Conservation (phyloP, 2,797 vertebrate species). For the Cynopterus sphinx region DNA sequence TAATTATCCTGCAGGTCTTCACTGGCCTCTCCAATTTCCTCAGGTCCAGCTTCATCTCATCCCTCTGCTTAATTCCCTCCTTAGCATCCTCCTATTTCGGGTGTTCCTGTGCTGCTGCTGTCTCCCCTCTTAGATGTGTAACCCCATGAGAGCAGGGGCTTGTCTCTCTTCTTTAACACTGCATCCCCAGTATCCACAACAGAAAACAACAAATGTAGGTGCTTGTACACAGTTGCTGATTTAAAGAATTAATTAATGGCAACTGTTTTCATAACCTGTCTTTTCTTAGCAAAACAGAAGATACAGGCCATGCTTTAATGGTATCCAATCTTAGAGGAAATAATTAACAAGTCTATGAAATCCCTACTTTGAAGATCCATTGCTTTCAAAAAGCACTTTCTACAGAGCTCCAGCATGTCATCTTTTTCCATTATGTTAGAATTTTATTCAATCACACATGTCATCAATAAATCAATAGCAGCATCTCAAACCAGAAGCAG, state of each 20-base stretch:
- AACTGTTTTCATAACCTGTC: not conserved
- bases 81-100: not conserved
- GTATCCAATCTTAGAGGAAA: not conserved
- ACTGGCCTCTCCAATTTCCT: not conserved
- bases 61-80: not conserved
- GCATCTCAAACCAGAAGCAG: not conserved
- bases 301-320: not conserved
- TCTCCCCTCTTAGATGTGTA: not conserved
- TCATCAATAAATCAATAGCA: constrained; percentile 20
- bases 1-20: not conserved
- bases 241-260: not conserved
- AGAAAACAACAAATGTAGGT: not conserved
- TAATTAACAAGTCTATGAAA: not conserved
- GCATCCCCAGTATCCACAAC: not conserved
- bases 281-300: not conserved
- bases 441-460: not conserved
- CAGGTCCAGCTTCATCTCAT: not conserved
- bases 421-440: not conserved
- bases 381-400: not conserved
- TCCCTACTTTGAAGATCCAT: not conserved
- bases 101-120: not conserved
- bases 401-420: not conserved
- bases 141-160: not conserved
- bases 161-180: not conserved
- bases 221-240: not conserved